Evolutionary conservation across 2,113 vertebrate species (phyloP), one percentile per base, ranked within the genome.

Genomic region (Origma solitaria): DNA sequence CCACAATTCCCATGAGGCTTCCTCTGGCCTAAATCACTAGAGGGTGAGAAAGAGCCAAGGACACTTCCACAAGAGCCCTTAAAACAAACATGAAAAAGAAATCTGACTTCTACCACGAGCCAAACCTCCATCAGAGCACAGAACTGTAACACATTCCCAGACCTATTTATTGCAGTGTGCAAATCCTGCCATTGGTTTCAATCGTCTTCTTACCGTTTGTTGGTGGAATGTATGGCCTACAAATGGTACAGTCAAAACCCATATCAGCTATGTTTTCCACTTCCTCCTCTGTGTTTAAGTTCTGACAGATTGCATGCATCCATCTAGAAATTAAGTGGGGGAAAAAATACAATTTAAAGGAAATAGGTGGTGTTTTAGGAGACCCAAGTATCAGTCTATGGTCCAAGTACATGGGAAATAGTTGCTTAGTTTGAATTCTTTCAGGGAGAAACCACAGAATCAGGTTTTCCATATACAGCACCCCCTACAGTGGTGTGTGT

Each of bases 271-370:
- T 98, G 20, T 85, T 97, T 97, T 99, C 99, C 92, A 99, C 99
- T 92, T 99, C 99, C 42, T 99, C 98, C 72, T 99, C 99, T 24
- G 98, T 97, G 92, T 97, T 98, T 96, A 99, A 98, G 90, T 98
- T 99, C 97, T 99, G 99, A 97, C 99, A 99, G 75, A 97, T 86
- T n/a, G 99, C 98, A 73, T 99, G 99, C 96, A 99, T 98, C 99
- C 99, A 99, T 97, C 99, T 99, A 97, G 62, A 98, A 97, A 95
- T 96, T 92, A 96, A 97, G 92, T 88, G 82, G 92, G 93, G 95
- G 95, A 88, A 92, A 93, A 95, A 97, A 95, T 96, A 69, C 87
- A 88, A 80, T 95, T 95, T 94, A 96, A 97, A 96, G 95, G 95
- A 96, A 96, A 95, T 91, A 92, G 27, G 80, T 93, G 92, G 79